Evolutionary conservation across 2,113 vertebrate species (phyloP).

Genomic region (Galemys pyrenaicus): DNA sequence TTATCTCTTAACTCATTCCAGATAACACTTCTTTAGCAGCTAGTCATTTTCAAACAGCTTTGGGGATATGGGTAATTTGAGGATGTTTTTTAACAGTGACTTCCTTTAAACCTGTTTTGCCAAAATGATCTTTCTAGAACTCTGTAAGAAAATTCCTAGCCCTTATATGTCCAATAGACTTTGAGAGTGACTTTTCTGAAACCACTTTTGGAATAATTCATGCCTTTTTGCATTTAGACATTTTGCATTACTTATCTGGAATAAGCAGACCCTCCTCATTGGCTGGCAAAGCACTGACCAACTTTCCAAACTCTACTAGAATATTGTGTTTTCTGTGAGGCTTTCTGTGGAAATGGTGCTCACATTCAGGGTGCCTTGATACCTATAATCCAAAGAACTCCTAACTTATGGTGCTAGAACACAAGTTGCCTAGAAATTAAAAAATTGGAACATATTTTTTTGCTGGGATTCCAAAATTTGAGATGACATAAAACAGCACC

Average conservation of each 20-base stretch:
- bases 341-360: background rate
- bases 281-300: background rate
- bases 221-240: background rate
- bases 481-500: background rate
- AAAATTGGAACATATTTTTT: background rate
- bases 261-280: background rate
- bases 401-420: background rate
- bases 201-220: background rate
- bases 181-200: background rate
- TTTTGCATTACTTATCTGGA: background rate
- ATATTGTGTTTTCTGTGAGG: background rate
- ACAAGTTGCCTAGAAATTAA: background rate
- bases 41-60: constrained; percentile 34
- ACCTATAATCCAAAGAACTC: background rate
- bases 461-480: background rate
- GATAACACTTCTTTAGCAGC: background rate
- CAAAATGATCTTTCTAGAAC: background rate
- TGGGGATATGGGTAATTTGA: background rate
- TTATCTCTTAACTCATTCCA: constrained; percentile 53
- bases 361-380: background rate
- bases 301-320: background rate
- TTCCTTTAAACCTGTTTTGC: constrained; percentile 10
- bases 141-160: background rate
- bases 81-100: background rate
- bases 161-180: background rate